Evolutionary conservation across 1,140 invertebrate species (phyloP), one percentile per base, ranked within the genome.

Genomic region (Meloidogyne hapla): DNA sequence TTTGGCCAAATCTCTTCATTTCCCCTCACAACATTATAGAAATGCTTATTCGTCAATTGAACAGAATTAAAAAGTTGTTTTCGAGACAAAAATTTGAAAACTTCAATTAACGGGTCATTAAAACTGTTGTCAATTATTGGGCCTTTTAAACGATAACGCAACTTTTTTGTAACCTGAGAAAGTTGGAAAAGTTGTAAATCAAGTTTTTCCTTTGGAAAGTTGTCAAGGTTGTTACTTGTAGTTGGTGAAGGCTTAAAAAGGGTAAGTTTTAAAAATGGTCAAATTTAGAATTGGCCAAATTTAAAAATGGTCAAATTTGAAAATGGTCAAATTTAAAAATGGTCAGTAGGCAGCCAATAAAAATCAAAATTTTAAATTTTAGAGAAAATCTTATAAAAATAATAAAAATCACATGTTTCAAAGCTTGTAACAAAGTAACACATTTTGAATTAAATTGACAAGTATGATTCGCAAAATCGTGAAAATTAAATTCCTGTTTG

Each of bases 21-120:
- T 56, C 21, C 10, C 26, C 28, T 28, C 10, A 73, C 70, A 73
- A 62, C 64, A 38, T 61, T 64, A 21, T 33, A 61, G 18, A 73
- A 33, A 21, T 38, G 28, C 26, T 64, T 61, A 13, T 73, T 33
- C 6, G 64, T 38, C n/a, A 73, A 73, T 26, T 62, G 70, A 21
- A 73, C 23, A 38, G 21, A 63, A 40, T 73, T 28, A 12, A 13
- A 73, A 33, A 73, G 70, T 33, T 33, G 21, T 73, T 73, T 73
- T 9, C 70, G 23, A 1, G 70, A 18, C 5, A 73, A 64, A 62
- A 73, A 73, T 9, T 63, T 21, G 28, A 73, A 38, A 28, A 73
- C 70, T 64, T 73, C 70, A 38, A 61, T 26, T 38, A 73, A 26
- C 0, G 70, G 56, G 23, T 73, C 70, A 23, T 38, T 61, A 13